A percentile compares a stretch with the other conserved stretches of the same genome.
These are phyloP conservation scores for Andrena bicolor DNA, from an alignment of 2,888 invertebrate genomes.

Conservation along the genomic window DNA sequence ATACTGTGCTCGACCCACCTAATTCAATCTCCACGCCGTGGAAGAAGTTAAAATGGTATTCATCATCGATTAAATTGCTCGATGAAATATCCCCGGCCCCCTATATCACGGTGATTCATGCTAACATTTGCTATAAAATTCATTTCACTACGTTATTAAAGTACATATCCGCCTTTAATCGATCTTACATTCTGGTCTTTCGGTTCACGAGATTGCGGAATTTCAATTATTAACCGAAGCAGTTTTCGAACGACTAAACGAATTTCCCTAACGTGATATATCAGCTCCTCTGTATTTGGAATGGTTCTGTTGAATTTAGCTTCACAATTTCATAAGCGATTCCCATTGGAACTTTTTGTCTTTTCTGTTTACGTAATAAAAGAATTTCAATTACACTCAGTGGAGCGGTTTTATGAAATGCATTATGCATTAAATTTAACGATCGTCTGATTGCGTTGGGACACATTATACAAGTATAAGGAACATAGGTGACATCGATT, in stretches of 20 bases:
- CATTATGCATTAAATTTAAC: slow-evolving; percentile 17
- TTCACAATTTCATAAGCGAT: background rate
- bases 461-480: too few relatives aligned
- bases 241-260: background rate
- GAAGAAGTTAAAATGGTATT: slow-evolving; percentile 34
- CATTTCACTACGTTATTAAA: background rate
- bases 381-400: background rate
- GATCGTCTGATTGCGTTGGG: too few relatives aligned
- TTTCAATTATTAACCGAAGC: background rate
- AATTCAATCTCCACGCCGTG: slow-evolving; percentile 40
- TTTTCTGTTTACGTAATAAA: background rate
- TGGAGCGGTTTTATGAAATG: background rate
- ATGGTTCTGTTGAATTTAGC: background rate
- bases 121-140: slow-evolving; percentile 15
- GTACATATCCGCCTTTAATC: background rate
- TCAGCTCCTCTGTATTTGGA: background rate
- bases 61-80: slow-evolving; percentile 35
- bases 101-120: background rate
- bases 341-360: background rate
- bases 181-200: background rate
- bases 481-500: too few relatives aligned
- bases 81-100: background rate
- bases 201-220: background rate
- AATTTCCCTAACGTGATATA: background rate
- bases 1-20: slow-evolving; percentile 36